Evolutionary conservation across 2,797 vertebrate species (phyloP), one percentile per base, ranked within the genome.

Genomic region (Sebastes cheni): DNA sequence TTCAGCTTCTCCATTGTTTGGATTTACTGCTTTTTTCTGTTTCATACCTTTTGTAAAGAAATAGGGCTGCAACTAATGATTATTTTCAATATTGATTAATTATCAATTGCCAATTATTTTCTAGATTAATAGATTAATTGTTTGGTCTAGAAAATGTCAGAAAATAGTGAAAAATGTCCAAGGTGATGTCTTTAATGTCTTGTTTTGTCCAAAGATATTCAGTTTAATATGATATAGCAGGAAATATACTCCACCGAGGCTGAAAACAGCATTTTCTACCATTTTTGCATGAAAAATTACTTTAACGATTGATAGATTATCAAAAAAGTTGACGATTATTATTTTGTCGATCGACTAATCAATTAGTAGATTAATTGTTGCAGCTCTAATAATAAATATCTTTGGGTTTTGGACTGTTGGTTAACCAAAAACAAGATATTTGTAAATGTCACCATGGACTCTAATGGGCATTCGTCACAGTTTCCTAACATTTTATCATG

Each of bases 271-370:
- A 8, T 46, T 18, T 46, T 18, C 42, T 46, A 6, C 42, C 16
- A 46, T 46, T 46, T 18, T 46, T 46, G 16, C 7, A 0, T 46
- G 42, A 46, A 46, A 46, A 46, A 0, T 46, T 0, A 46, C 42
- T 46, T 46, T 1, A 46, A 46, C 0, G 16, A 46, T 46, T 46
- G 16, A 46, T 18, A 18, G 1, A 46, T 20, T 18, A 46, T 46
- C 16, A 1, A 46, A 18, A 46, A 0, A 46, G 42, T 46, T 46
- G 1, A 0, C 1, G 8, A 52, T n/a, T 52, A 5, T 50, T 50
- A 0, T 50, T 50, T 0, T 20, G 16, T 50, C 18, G 3, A n/a
- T 52, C 20, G 4, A 52, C 20, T n/a, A 52, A 52, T 52, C 20
- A 4, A 52, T 52, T 52, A 20, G 50, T 52, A 9, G 18, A 52